A percentile compares a stretch with the other conserved stretches of the same genome.
Conservation (phyloP, 2,888 invertebrate genomes). For the Ophion slaviceki region DNA sequence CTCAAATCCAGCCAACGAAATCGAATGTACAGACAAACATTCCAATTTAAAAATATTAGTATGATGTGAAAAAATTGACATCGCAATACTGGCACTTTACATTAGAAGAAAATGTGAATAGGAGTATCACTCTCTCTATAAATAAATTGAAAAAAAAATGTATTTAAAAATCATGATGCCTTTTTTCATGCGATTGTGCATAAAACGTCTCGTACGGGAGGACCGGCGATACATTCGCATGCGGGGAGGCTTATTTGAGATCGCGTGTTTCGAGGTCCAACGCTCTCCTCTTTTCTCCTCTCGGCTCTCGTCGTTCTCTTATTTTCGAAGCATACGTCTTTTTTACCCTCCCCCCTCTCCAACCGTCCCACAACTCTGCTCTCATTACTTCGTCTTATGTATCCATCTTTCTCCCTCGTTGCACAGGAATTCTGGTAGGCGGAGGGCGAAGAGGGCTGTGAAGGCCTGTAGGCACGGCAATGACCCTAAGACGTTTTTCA, state of each 20-base stretch:
- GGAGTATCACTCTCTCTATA: no score
- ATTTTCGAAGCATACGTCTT: conserved; percentile 47
- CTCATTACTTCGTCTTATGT: conserved; percentile 66
- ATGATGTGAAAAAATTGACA: no score
- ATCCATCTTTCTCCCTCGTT: conserved; percentile 49
- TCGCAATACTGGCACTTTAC: no score
- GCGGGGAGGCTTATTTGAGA: conserved; percentile 49
- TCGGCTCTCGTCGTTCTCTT: conserved; percentile 42
- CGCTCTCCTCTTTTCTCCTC: conserved; percentile 11
- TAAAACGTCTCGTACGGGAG: conserved; percentile 26
- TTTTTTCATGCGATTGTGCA: not conserved
- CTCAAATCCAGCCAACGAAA: no score
- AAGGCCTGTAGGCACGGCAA: conserved; percentile 39
- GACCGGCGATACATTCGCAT: conserved; percentile 43
- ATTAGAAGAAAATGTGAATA: not conserved
- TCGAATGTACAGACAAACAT: no score
- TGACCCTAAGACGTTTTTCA: conserved; percentile 60
- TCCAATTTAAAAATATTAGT: no score
- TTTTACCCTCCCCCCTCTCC: conserved; percentile 17
- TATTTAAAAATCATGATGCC: no score
- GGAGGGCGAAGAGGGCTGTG: not conserved
- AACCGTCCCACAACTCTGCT: conserved; percentile 55
- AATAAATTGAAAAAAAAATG: not conserved
- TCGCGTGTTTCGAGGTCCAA: conserved; percentile 55
- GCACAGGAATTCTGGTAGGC: conserved; percentile 48